A percentile compares a stretch with the other conserved stretches of the same genome.
phyloP scores from a whole-genome alignment of 2,797 vertebrate species.

The Huso huso region DNA sequence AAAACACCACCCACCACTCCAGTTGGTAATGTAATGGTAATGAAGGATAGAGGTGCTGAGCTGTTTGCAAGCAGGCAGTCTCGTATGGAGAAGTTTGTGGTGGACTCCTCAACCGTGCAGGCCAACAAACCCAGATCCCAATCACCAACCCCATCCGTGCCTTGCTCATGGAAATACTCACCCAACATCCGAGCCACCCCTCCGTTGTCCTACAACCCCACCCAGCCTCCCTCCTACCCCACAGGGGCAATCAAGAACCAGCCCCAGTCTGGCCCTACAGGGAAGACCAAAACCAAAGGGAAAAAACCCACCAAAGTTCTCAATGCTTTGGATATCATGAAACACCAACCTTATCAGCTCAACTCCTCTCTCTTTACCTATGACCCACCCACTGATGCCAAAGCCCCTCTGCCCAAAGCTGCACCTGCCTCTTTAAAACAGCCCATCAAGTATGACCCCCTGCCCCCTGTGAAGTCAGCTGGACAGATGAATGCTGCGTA shows the following conservation, averaged over 20 bases:
- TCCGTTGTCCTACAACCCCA: slow-evolving; percentile 84
- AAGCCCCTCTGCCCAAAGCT: slow-evolving; percentile 49
- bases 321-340: slow-evolving; percentile 91
- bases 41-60: slow-evolving; percentile 89
- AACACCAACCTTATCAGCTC: slow-evolving; percentile 93
- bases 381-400: slow-evolving; percentile 69
- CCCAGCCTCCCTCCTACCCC: slow-evolving; percentile 86
- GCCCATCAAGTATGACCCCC: slow-evolving; percentile 48
- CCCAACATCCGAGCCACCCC: slow-evolving; percentile 90
- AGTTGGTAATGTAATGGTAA: slow-evolving; percentile 42
- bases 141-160: slow-evolving; percentile 84
- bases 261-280: slow-evolving; percentile 45
- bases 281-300: slow-evolving; percentile 64
- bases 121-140: slow-evolving; percentile 72
- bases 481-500: slow-evolving; percentile 54
- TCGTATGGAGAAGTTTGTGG: slow-evolving; percentile 94
- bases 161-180: slow-evolving; percentile 89
- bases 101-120: slow-evolving; percentile 89
- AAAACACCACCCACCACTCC: slow-evolving; percentile 59
- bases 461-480: slow-evolving; percentile 48
- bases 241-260: slow-evolving; percentile 72
- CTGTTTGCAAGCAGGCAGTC: slow-evolving; percentile 93
- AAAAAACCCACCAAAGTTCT: slow-evolving; percentile 82
- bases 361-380: slow-evolving; percentile 88
- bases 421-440: slow-evolving; percentile 48